These are phyloP conservation scores for Cololabis saira DNA, from an alignment of 2,113 vertebrate genomes.

Conservation along the genomic window DNA sequence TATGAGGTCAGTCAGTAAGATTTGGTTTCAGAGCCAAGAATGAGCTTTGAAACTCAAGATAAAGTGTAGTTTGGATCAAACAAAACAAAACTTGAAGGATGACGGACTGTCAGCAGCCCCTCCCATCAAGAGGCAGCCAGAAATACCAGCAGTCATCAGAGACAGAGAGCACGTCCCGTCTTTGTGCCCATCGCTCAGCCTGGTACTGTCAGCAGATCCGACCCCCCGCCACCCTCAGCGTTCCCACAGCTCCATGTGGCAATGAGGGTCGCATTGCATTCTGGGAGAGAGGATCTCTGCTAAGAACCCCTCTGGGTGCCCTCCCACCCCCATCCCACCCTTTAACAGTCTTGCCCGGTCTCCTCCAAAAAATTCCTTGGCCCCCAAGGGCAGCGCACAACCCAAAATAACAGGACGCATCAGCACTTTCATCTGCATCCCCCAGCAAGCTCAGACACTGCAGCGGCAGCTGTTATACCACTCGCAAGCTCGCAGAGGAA, in stretches of 20 bases:
- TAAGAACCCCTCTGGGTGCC: constrained; percentile 53
- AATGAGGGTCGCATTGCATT: constrained; percentile 68
- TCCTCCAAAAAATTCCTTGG: constrained; percentile 54
- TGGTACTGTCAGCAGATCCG: constrained; percentile 63
- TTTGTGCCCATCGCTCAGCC: constrained; percentile 53
- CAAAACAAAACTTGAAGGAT: constrained; percentile 18
- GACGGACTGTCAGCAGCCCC: constrained; percentile 40
- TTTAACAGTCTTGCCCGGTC: constrained; percentile 45
- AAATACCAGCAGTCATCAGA: constrained; percentile 55
- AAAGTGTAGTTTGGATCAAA: constrained; percentile 19
- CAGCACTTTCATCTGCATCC: constrained; percentile 80
- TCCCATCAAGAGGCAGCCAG: constrained; percentile 37
- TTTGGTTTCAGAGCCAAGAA: constrained; percentile 13
- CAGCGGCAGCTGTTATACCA: constrained; percentile 73
- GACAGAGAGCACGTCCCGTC: constrained; percentile 33
- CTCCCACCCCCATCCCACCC: constrained; percentile 19
- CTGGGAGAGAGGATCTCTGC: constrained; percentile 62
- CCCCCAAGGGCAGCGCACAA: constrained; percentile 53
- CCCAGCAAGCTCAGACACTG: constrained; percentile 74
- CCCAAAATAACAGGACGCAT: constrained; percentile 78
- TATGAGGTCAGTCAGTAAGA: neutral
- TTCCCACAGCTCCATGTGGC: constrained; percentile 60
- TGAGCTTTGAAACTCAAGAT: constrained; percentile 39
- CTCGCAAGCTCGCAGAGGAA: constrained; percentile 57
- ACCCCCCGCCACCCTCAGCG: constrained; percentile 50